phyloP scores from a whole-genome alignment of 2,113 vertebrate genomes.

The Castor canadensis region DNA sequence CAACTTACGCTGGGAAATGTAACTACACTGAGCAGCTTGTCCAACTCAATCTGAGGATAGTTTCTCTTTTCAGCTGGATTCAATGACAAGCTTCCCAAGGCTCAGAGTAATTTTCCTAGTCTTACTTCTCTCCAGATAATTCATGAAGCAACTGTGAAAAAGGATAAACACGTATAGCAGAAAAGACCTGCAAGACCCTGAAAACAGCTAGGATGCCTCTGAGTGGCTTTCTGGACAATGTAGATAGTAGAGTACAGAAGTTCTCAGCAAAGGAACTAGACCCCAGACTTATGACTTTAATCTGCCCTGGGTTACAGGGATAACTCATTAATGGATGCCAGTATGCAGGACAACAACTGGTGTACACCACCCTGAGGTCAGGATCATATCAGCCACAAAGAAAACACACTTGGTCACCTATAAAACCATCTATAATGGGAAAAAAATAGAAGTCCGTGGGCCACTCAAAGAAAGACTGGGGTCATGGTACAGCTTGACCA shows the following conservation, averaged over 20 bases:
- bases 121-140: conserved; percentile 92
- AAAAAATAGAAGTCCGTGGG: background rate
- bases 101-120: conserved; percentile 91
- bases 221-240: conserved; percentile 92
- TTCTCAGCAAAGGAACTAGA: conserved; percentile 87
- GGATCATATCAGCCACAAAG: background rate
- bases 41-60: conserved; percentile 93
- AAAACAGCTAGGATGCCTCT: conserved; percentile 90
- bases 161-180: conserved; percentile 93
- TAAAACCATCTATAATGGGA: background rate
- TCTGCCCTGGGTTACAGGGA: conserved; percentile 89
- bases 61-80: conserved; percentile 93
- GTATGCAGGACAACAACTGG: conserved; percentile 89
- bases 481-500: background rate
- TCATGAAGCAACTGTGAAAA: conserved; percentile 91
- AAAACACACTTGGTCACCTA: background rate
- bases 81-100: conserved; percentile 92
- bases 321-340: conserved; percentile 88
- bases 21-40: conserved; percentile 92
- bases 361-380: conserved; percentile 76
- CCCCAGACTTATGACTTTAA: conserved; percentile 88
- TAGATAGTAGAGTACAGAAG: conserved; percentile 90
- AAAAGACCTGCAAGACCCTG: conserved; percentile 92
- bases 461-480: background rate
- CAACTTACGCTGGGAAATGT: conserved; percentile 94